phyloP scores from a whole-genome alignment of 2,113 vertebrate species.

The Sceloporus undulatus region DNA sequence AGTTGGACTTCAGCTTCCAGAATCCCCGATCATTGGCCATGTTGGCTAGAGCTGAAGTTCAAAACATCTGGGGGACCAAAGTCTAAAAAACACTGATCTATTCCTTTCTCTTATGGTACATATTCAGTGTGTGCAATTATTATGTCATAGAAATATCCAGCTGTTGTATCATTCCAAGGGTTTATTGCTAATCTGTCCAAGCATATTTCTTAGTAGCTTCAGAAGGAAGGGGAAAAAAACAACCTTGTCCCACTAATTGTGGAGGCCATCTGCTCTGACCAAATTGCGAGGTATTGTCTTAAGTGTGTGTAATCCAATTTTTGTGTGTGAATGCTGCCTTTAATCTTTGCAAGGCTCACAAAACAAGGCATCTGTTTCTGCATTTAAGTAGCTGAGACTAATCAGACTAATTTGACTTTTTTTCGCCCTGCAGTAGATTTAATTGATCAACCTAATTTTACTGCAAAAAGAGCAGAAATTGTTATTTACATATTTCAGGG shows the following conservation, averaged over 20 bases:
- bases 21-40: not conserved
- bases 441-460: slow-evolving; percentile 62
- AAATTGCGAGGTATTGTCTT: slow-evolving; percentile 71
- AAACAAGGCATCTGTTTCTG: slow-evolving; percentile 72
- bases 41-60: not conserved
- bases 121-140: not conserved
- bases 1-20: not conserved
- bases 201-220: slow-evolving; percentile 9
- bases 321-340: slow-evolving; percentile 57
- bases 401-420: slow-evolving; percentile 66
- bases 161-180: not conserved
- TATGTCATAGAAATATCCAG: slow-evolving; percentile 1
- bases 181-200: not conserved
- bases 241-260: slow-evolving; percentile 42
- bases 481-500: slow-evolving; percentile 36
- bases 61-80: not conserved
- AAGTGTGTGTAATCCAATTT: slow-evolving; percentile 67
- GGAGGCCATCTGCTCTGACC: slow-evolving; percentile 59
- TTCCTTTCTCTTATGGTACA: not conserved
- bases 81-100: too few relatives aligned
- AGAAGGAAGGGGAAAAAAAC: slow-evolving; percentile 12
- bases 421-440: slow-evolving; percentile 38
- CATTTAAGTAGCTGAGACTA: slow-evolving; percentile 70
- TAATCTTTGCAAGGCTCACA: slow-evolving; percentile 63
- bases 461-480: not conserved